Percentiles rank a stretch among this genome's conserved stretches.
Conservation (phyloP, 2,797 vertebrate species). For the Chiroxiphia lanceolata region DNA sequence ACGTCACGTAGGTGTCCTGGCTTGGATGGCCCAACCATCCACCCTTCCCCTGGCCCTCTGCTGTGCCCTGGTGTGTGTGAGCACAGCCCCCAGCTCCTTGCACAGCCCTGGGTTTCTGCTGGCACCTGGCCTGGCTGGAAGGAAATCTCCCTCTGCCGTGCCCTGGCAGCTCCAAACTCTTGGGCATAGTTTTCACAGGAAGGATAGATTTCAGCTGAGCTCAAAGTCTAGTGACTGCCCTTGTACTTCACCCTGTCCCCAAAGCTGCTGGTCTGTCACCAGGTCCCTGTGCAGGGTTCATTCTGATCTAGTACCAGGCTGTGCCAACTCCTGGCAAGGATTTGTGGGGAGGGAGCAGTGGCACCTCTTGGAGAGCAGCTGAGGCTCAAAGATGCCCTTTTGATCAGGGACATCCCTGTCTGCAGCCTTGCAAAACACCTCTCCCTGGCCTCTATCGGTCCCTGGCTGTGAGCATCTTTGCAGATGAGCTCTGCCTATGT, state of each 20-base stretch:
- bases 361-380: neutral
- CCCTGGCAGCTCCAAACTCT: neutral
- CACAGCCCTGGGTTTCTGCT: neutral
- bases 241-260: conserved; percentile 24
- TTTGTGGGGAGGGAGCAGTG: neutral
- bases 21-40: neutral
- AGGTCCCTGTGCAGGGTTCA: neutral
- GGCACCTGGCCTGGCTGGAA: neutral
- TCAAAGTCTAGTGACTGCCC: neutral
- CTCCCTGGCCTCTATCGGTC: neutral
- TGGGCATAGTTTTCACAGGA: neutral
- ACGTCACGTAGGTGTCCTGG: conserved; percentile 85
- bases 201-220: conserved; percentile 37
- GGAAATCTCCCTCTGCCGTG: neutral
- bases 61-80: neutral
- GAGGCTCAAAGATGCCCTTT: neutral
- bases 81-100: neutral
- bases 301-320: neutral
- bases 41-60: neutral
- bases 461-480: neutral
- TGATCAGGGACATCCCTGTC: neutral
- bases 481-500: neutral
- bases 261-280: neutral
- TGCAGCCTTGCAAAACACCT: neutral
- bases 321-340: neutral